Evolutionary conservation across 1,140 invertebrate genomes (phyloP).

Genomic region (Brachionus paranguensis): DNA sequence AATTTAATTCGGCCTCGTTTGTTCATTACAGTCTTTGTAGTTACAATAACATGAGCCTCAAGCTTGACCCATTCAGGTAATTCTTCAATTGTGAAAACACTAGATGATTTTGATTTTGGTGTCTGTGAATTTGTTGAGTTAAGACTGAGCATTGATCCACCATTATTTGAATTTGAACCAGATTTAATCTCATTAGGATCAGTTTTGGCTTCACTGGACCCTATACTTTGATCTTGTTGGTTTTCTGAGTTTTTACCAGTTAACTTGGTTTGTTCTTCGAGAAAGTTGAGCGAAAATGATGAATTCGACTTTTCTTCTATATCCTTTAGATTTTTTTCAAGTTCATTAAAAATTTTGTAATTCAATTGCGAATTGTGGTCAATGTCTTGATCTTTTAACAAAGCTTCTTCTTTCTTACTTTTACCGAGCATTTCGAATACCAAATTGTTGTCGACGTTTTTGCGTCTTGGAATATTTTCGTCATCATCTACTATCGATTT

Average conservation of each 20-base stretch:
- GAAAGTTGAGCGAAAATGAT: neutral
- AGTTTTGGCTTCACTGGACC: neutral
- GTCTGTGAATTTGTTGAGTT: neutral
- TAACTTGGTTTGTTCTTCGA: neutral
- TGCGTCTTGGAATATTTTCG: neutral
- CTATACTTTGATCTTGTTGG: neutral
- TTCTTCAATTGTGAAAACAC: neutral
- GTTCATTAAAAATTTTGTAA: neutral
- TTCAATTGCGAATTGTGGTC: neutral
- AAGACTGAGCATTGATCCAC: neutral
- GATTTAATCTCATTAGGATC: neutral
- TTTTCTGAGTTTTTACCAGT: neutral
- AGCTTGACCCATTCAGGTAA: neutral
- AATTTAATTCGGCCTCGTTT: neutral
- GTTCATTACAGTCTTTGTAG: neutral
- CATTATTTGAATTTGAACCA: neutral
- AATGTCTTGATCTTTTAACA: neutral
- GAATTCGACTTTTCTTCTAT: neutral
- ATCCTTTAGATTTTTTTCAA: neutral
- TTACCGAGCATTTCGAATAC: neutral
- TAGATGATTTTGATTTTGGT: neutral
- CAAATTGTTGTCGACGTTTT: neutral
- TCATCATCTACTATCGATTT: neutral
- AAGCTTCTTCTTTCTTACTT: neutral
- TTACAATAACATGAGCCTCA: slow-evolving; percentile 25